Evolutionary conservation across 2,888 invertebrate species (phyloP), one percentile per base, ranked within the genome.

Genomic region (Capitulum mitella): DNA sequence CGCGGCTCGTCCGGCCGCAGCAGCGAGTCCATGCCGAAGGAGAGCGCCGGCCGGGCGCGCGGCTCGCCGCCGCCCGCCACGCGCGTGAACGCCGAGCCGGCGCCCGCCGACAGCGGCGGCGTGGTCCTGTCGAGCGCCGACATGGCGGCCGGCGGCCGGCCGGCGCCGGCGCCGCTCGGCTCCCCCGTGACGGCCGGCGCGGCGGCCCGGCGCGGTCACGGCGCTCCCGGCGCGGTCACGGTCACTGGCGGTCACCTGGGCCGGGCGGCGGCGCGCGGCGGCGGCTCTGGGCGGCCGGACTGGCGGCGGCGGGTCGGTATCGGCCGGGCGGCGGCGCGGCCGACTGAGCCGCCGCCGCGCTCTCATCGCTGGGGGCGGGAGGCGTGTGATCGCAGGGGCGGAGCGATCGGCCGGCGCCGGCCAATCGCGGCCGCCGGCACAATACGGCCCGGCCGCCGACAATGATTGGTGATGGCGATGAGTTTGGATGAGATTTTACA

Each of bases 11-110:
- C 78, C 2, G 40, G 74, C 74, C 54, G 54, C 70, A 78, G 34
- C 51, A 78, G 70, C 37, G 74, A 32, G 51, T 78, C 78, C 74
- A 78, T 78, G 51, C 78, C 51, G 40, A 78, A 78, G 32, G 75
- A 78, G 46, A n/a, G n/a, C 70, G 70, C 37, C 70, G 70, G 70
- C 37, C 37, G 37, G 37, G 29, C 29, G 58, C 58, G 58, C 58
- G 58, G n/a, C 58, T 58, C 58, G 58, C 70, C 64, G 34, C 34
- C 22, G 37, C 6, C 34, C 19, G 70, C 22, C 19, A 70, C 70
- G 34, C 70, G 70, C 70, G 70, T 70, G 37, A 70, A 70, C 37
- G 70, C 70, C 26, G 70, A 70, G 1, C 64, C 70, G 70, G 16
- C 37, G 22, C 70, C 37, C 6, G 64, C 6, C 34, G 34, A 32